Conservation (phyloP, 2,797 vertebrate species). For the Monodelphis domestica region DNA sequence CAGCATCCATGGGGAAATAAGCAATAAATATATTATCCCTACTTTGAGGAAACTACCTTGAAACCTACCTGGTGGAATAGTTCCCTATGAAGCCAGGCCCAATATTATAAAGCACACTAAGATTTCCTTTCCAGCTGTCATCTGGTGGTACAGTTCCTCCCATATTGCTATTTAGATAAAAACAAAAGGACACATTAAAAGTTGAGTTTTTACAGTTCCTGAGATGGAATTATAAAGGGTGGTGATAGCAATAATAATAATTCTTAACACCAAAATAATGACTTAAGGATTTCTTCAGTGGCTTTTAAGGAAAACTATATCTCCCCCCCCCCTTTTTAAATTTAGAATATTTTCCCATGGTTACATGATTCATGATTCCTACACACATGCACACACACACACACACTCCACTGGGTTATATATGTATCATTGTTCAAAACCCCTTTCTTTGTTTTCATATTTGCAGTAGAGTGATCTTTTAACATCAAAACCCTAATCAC, state of each 20-base stretch:
- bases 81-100: constrained; percentile 91
- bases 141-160: constrained; percentile 90
- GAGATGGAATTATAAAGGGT: constrained; percentile 7
- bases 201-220: background rate
- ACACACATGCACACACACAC: no score
- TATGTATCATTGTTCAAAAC: no score
- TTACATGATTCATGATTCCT: no score
- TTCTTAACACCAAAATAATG: background rate
- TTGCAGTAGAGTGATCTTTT: no score
- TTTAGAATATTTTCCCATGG: no score
- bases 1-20: background rate
- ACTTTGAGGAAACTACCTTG: background rate
- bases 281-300: background rate
- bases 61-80: constrained; percentile 84
- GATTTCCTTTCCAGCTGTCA: constrained; percentile 92
- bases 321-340: no score
- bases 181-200: constrained; percentile 49
- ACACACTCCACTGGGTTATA: no score
- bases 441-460: no score
- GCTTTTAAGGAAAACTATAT: background rate
- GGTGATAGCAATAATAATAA: background rate
- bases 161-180: constrained; percentile 88
- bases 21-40: background rate
- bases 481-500: no score
- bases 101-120: constrained; percentile 91